Evolutionary conservation across 1,140 invertebrate species (phyloP).

Genomic region (Ostrea denselamellosa): DNA sequence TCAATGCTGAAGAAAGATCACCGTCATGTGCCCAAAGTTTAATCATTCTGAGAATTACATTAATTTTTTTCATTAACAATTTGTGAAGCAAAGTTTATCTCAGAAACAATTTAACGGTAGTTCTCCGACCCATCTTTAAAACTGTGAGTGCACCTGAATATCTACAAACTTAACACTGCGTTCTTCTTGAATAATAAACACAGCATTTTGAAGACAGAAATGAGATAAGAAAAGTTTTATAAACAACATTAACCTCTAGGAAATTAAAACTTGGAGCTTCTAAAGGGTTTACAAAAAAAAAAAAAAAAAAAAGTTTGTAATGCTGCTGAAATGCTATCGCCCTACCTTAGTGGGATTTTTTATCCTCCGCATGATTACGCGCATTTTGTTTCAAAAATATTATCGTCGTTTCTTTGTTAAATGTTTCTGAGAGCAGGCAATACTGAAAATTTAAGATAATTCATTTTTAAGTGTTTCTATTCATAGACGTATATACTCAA

Average conservation of each 20-base stretch:
- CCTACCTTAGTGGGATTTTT: constrained; percentile 30
- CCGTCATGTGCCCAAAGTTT: too few species aligned
- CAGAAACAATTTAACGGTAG: not conserved
- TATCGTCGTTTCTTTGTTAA: constrained; percentile 8
- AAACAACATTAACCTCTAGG: not conserved
- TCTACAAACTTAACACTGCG: too few species aligned
- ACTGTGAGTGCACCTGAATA: too few species aligned
- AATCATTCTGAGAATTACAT: too few species aligned
- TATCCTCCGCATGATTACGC: constrained; percentile 26
- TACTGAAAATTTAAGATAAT: constrained; percentile 37
- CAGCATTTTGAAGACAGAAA: not conserved
- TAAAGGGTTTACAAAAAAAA: not conserved
- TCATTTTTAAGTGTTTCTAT: constrained; percentile 37
- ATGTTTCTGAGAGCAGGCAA: not conserved
- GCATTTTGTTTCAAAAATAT: constrained; percentile 33
- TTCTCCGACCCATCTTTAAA: too few species aligned
- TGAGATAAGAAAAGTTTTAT: not conserved
- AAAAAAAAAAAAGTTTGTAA: not conserved
- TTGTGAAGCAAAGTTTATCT: not conserved
- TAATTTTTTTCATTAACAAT: too few species aligned
- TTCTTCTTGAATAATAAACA: not conserved
- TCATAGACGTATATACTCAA: not conserved
- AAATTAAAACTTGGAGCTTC: not conserved
- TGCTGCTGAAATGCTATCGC: constrained; percentile 8
- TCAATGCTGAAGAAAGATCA: too few species aligned